A percentile compares a stretch with the other conserved stretches of the same genome.
Conservation (phyloP, 2,113 vertebrate genomes). For the Phodopus roborovskii region DNA sequence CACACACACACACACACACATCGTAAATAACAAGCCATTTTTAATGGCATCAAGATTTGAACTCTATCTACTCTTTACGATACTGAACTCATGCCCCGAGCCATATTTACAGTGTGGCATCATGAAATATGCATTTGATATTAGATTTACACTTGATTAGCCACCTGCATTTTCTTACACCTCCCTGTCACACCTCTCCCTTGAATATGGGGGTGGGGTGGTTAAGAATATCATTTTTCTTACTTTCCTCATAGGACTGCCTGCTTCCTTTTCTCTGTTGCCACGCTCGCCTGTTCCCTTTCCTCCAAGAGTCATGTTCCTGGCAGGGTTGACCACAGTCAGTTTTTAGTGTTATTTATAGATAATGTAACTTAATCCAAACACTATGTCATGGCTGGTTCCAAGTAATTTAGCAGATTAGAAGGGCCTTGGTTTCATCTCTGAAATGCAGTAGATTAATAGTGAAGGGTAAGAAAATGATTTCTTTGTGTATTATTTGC, state of each 20-base stretch:
- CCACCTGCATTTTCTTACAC: background rate
- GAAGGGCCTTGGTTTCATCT: slow-evolving; percentile 15
- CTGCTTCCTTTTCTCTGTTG: background rate
- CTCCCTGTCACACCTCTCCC: background rate
- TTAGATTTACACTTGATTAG: background rate
- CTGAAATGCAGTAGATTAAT: slow-evolving; percentile 18
- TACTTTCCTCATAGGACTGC: background rate
- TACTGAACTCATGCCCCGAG: background rate
- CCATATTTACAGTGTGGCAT: background rate
- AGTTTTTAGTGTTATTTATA: slow-evolving; percentile 6
- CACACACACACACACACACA: background rate
- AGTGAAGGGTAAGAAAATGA: slow-evolving; percentile 29
- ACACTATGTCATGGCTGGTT: background rate
- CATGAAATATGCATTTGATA: background rate
- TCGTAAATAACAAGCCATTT: background rate
- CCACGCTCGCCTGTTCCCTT: background rate
- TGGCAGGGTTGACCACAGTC: background rate
- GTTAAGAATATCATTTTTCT: background rate
- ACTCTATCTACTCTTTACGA: background rate
- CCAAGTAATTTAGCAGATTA: slow-evolving; percentile 17
- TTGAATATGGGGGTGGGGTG: background rate
- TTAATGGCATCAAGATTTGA: background rate
- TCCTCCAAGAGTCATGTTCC: background rate
- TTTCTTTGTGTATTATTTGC: background rate
- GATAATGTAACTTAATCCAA: background rate